These are phyloP conservation scores for Crambe crambe DNA, from an alignment of 37 sponge, comb jelly and placozoan species.

Conservation along the genomic window DNA sequence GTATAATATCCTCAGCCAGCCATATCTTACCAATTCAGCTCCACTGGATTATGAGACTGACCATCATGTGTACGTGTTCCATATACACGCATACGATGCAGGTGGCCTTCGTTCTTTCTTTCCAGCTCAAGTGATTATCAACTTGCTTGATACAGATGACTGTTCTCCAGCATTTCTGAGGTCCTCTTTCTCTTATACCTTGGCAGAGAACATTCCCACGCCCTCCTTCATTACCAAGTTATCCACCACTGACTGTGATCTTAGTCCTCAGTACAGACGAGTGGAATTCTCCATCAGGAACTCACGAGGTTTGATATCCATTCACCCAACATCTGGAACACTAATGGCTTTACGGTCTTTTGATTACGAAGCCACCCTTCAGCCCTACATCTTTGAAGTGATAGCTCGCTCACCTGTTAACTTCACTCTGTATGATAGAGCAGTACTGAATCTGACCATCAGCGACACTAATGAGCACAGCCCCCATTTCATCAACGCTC, in stretches of 20 bases:
- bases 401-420: slow-evolving; percentile 9
- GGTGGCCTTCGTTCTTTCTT: slow-evolving; percentile 48
- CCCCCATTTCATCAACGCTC: slow-evolving; percentile 32
- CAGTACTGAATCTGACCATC: slow-evolving; percentile 25
- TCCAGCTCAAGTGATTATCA: slow-evolving; percentile 42
- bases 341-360: slow-evolving; percentile 19
- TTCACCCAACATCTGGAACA: slow-evolving; percentile 34
- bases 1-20: slow-evolving; percentile 6
- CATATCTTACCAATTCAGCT: slow-evolving; percentile 44
- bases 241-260: slow-evolving; percentile 40
- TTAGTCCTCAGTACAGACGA: slow-evolving; percentile 27
- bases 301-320: slow-evolving; percentile 14
- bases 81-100: slow-evolving; percentile 42
- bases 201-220: slow-evolving; percentile 35
- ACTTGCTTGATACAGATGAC: slow-evolving; percentile 65
- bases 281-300: slow-evolving; percentile 22
- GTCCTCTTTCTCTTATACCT: not conserved
- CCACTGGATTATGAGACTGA: slow-evolving; percentile 55
- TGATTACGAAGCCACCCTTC: slow-evolving; percentile 28
- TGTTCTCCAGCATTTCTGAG: slow-evolving; percentile 39
- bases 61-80: slow-evolving; percentile 33
- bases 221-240: slow-evolving; percentile 26
- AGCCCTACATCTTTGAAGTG: slow-evolving; percentile 24
- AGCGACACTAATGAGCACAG: slow-evolving; percentile 50
- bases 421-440: slow-evolving; percentile 2